Evolutionary conservation across 1,140 invertebrate genomes (phyloP), one percentile per base, ranked within the genome.

Genomic region (Lineus longissimus): DNA sequence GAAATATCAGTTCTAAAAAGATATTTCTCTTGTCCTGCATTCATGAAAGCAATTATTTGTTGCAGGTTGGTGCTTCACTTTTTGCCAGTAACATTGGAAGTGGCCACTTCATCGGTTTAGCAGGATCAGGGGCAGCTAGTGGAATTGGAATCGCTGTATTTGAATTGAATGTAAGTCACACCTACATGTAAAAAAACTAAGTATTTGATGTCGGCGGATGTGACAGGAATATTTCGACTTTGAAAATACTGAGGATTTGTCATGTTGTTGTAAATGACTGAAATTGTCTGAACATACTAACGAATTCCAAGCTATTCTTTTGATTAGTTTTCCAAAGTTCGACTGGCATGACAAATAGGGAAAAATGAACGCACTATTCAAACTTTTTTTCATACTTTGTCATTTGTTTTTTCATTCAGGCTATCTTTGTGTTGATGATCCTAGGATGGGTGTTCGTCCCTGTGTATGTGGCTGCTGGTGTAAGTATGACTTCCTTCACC

Each of bases 41-140:
- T 7, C n/a, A 51, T 27, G 6, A 6, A 43, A 40, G 11, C 31
- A 47, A 13, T 7, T 11, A 6, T 40, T 22, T 19, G 27, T 65
- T 62, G n/a, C 62, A 85, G 85, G 83, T 86, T 22, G 86, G 86
- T 51, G 85, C 85, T 11, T 86, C 84, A 2, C 73, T 87, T 30
- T 87, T 87, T 72, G 84, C 85, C 1, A 85, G 82, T 62, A 87
- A 87, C 69, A 86, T 87, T 59, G 86, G 86, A 1, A 85, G 83
- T 63, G 85, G 84, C 1, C 85, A 86, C 75, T 87, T 87, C 66
- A 84, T 87, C 62, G 86, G 86, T 43, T 67, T 87, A 22, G 83
- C 85, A 9, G 86, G 86, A 1, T 84, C 84, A 33, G 82, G 79
- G 17, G 81, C 81, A 2, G 76, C 77, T 15, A 67, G 59, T 29